Conservation (phyloP, 2,888 invertebrate species). For the Zaprionus obscuricornis region DNA sequence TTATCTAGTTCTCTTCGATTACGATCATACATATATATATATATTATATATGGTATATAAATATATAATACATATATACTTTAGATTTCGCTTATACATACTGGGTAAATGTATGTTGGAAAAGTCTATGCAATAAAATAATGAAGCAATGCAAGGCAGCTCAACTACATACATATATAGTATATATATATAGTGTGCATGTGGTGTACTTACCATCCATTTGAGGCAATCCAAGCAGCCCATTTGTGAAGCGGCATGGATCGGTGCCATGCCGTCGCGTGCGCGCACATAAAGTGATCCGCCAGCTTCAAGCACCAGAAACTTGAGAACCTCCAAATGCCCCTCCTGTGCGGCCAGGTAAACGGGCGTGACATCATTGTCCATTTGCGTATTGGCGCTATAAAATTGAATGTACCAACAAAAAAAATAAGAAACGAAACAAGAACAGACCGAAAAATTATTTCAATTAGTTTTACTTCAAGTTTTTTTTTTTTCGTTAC, state of each 20-base stretch:
- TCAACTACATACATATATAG: too few relatives aligned
- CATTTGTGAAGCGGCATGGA: slow-evolving; percentile 95
- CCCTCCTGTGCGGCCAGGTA: slow-evolving; percentile 95
- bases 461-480: slow-evolving; percentile 4
- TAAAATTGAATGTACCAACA: slow-evolving; percentile 60
- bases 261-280: slow-evolving; percentile 95
- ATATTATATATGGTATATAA: too few relatives aligned
- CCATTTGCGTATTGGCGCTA: slow-evolving; percentile 96
- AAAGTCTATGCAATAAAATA: too few relatives aligned
- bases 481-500: too few relatives aligned
- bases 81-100: too few relatives aligned
- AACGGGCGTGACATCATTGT: slow-evolving; percentile 95
- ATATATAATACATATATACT: too few relatives aligned
- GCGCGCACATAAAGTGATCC: slow-evolving; percentile 92
- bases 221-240: slow-evolving; percentile 93
- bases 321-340: slow-evolving; percentile 92
- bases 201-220: slow-evolving; percentile 91
- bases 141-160: too few relatives aligned
- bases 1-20: too few relatives aligned
- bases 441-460: slow-evolving; percentile 38
- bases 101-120: too few relatives aligned
- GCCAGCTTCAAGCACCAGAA: slow-evolving; percentile 92
- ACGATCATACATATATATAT: too few relatives aligned
- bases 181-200: too few relatives aligned
- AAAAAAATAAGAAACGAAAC: slow-evolving; percentile 6